These are phyloP conservation scores for Alexandromys fortis DNA, from an alignment of 2,113 vertebrate genomes.

Conservation along the genomic window DNA sequence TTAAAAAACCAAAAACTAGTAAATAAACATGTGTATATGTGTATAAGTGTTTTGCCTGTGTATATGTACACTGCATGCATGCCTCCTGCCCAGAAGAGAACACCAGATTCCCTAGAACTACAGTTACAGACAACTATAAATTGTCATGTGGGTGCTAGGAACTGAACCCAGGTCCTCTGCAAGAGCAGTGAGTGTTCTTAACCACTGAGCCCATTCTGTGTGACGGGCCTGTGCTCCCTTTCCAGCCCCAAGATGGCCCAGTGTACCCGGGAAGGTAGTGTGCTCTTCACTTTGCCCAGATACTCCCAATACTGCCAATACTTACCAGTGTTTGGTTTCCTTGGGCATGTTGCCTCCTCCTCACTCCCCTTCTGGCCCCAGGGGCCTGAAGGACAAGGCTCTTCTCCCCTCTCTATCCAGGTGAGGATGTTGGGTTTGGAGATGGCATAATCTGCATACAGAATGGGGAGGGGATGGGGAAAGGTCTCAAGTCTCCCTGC, in stretches of 20 bases:
- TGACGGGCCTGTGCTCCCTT: neutral
- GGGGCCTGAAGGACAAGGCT: conserved; percentile 48
- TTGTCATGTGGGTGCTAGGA: neutral
- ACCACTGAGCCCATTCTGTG: neutral
- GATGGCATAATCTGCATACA: conserved; percentile 70
- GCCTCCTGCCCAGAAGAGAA: neutral
- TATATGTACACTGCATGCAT: neutral
- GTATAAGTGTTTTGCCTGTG: neutral
- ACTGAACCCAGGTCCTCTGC: neutral
- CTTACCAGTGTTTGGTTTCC: conserved; percentile 36
- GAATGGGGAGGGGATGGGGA: neutral
- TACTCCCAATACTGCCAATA: neutral
- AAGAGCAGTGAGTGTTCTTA: neutral
- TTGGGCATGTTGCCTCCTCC: neutral
- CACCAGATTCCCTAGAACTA: neutral
- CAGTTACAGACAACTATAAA: neutral
- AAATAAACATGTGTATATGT: neutral
- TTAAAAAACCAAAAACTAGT: neutral
- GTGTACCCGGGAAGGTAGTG: neutral
- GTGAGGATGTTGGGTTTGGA: conserved; percentile 75
- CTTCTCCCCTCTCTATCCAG: conserved; percentile 73
- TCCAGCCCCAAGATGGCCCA: neutral
- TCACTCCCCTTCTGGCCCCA: neutral
- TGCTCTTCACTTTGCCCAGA: fast-evolving
- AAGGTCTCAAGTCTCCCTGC: neutral